Evolutionary conservation across 2,797 vertebrate species (phyloP), one percentile per base, ranked within the genome.

Genomic region (Anas georgica): DNA sequence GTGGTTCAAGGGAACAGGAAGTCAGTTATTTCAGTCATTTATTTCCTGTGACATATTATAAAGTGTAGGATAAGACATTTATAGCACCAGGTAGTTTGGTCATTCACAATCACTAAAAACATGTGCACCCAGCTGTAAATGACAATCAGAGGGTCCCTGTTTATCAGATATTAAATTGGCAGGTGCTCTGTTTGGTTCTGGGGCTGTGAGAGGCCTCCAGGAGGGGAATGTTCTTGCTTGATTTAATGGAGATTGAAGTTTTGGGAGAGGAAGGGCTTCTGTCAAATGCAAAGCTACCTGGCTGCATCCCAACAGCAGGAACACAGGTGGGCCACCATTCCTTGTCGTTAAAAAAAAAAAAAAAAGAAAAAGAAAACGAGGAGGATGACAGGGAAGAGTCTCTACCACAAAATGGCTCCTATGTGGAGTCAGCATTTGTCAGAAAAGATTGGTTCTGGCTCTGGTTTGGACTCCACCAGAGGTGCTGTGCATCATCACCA

Each of bases 31-130:
- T 54, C 29, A 72, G 84, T 74, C 83, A 46, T 96, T 94, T 74
- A 81, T 93, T 94, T 93, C 67, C 41, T 62, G 50, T 91, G 92
- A 95, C 46, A 22, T 83, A 91, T 64, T 80, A 62, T 66, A 56
- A 76, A 79, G 63, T 6, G 17, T 94, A 35, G n/a, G 80, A 85
- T 86, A 96, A 90, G 95, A 88, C 80, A 85, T 94, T 95, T 90
- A 97, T 79, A 82, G 63, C 84, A 90, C 0, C 1, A 75, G 72
- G 79, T 45, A 94, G 75, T 88, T 94, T 83, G 92, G 77, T 80
- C 83, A 94, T 72, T 96, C 95, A 85, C 48, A 60, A n/a, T 91
- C 95, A 88, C 90, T 90, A 88, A 95, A 95, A 97, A 91, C 88
- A 82, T 95, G 85, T n/a, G 62, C 83, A 88, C 74, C 82, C 84